A percentile compares a stretch with the other conserved stretches of the same genome.
These are phyloP conservation scores for Neopipo cinnamomea DNA, from an alignment of 2,113 vertebrate genomes.

Conservation along the genomic window DNA sequence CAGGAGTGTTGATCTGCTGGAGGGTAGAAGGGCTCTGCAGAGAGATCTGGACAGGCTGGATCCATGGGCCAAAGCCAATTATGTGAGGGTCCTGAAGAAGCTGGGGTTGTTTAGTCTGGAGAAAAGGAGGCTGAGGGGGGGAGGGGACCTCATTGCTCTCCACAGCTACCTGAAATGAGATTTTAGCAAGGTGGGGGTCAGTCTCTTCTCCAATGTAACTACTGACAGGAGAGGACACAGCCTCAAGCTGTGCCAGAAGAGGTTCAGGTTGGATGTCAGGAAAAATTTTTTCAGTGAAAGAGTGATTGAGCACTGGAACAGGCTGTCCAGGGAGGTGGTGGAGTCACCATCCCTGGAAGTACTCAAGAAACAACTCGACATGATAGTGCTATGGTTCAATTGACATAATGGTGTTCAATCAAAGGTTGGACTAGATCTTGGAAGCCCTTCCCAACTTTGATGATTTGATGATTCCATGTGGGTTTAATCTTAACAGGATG, in stretches of 20 bases:
- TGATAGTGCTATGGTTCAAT: not conserved
- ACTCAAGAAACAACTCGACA: fast-evolving
- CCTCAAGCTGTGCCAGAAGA: not conserved
- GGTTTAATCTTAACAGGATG: not conserved
- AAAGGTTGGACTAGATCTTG: not conserved
- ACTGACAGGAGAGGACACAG: not conserved
- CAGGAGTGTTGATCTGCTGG: not conserved
- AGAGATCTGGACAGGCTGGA: not conserved
- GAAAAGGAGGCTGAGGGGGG: not conserved
- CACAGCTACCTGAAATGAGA: not conserved
- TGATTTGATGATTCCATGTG: fast-evolving
- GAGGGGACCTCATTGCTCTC: not conserved
- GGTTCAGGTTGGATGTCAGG: not conserved
- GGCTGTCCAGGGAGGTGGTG: not conserved
- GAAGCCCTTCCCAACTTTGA: not conserved
- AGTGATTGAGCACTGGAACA: not conserved
- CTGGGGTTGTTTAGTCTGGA: not conserved
- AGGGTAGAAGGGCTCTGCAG: not conserved
- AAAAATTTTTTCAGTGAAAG: not conserved
- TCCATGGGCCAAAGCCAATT: not conserved
- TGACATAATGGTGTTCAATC: not conserved
- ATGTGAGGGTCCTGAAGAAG: not conserved
- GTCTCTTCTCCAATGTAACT: not conserved
- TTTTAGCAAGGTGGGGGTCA: not conserved
- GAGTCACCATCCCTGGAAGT: not conserved